Evolutionary conservation across 2,797 vertebrate genomes (phyloP).

Genomic region (Mergus octosetaceus): DNA sequence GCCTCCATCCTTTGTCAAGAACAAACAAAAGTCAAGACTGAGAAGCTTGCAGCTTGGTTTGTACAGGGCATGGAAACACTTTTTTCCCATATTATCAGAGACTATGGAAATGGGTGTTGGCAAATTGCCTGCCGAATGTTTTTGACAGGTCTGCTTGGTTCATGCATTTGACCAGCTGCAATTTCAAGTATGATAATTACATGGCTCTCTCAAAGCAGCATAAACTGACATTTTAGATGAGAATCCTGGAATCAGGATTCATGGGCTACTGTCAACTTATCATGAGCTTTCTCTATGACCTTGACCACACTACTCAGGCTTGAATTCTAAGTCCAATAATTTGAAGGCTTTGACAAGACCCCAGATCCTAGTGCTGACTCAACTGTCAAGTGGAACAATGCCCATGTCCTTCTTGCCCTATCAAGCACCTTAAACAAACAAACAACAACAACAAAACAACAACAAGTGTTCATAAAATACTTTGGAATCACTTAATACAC

Average conservation of each 20-base stretch:
- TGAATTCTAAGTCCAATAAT: background rate
- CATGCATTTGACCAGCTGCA: background rate
- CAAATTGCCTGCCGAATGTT: background rate
- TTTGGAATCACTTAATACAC: background rate
- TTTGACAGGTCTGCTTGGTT: background rate
- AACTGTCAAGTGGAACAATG: background rate
- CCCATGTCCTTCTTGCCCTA: background rate
- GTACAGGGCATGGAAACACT: background rate
- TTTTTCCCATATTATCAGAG: background rate
- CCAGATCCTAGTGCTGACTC: background rate
- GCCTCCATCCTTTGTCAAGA: background rate
- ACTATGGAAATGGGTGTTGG: background rate
- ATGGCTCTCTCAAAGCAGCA: background rate
- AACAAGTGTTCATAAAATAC: background rate
- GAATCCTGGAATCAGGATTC: background rate
- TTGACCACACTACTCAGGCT: background rate
- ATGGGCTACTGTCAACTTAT: background rate
- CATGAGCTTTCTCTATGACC: background rate
- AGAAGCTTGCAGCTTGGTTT: background rate
- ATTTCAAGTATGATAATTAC: background rate
- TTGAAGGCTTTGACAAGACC: background rate
- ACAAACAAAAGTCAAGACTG: fast-evolving
- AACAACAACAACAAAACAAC: background rate
- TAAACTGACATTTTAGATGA: background rate
- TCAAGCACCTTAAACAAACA: background rate